phyloP scores from a whole-genome alignment of 2,113 vertebrate species.

The Gymnobelideus leadbeateri region DNA sequence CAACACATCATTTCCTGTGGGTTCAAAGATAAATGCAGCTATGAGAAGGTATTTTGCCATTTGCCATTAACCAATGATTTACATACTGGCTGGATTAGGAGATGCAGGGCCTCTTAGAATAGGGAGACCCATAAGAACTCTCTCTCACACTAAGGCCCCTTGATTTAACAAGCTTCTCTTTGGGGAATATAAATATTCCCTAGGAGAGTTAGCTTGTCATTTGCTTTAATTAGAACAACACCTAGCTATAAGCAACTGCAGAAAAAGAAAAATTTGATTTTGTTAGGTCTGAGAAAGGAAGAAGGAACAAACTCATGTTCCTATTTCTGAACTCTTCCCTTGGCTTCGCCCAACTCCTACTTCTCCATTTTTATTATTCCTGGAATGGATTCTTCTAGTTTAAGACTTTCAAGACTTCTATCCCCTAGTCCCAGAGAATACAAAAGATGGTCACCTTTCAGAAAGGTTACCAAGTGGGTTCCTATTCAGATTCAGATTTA shows the following conservation, averaged over 20 bases:
- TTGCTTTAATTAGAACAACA: not conserved
- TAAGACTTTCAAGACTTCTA: no score
- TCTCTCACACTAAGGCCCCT: not conserved
- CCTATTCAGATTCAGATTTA: no score
- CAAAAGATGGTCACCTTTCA: no score
- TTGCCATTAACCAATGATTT: not conserved
- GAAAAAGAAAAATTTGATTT: not conserved
- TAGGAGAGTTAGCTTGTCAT: not conserved
- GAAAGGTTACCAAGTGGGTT: no score
- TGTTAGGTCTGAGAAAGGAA: no score
- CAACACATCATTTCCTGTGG: not conserved
- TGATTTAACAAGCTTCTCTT: not conserved
- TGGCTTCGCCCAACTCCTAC: no score
- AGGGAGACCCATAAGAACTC: not conserved
- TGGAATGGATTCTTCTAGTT: no score
- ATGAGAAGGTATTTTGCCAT: not conserved
- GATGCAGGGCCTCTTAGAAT: not conserved
- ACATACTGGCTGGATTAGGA: not conserved
- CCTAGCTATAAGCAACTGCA: not conserved
- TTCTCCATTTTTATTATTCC: no score
- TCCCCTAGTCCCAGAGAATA: no score
- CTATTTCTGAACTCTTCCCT: not conserved
- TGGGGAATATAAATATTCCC: not conserved
- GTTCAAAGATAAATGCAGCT: not conserved
- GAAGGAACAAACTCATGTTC: not conserved